Evolutionary conservation across 2,113 vertebrate genomes (phyloP).

Genomic region (Sinocyclocheilus anshuiensis): DNA sequence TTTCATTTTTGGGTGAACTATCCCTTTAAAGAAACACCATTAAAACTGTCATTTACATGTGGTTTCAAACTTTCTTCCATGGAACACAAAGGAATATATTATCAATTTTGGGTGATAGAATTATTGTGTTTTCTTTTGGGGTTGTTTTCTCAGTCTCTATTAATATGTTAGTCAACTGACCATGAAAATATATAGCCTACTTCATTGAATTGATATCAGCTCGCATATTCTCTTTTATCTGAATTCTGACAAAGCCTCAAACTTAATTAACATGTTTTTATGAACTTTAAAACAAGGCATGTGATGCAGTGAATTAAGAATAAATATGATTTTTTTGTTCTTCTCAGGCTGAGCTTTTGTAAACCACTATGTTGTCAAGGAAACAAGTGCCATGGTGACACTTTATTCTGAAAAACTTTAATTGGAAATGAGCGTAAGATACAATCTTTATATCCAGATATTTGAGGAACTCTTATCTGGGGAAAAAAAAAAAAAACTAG

Average conservation of each 20-base stretch:
- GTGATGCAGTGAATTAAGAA: constrained; percentile 38
- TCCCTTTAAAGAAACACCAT: too few relatives aligned
- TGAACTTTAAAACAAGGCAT: constrained; percentile 46
- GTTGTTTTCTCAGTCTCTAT: background rate
- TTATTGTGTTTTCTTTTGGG: background rate
- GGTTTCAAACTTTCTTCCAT: too few relatives aligned
- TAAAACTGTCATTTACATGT: too few relatives aligned
- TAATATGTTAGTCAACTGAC: background rate
- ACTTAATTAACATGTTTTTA: too few relatives aligned
- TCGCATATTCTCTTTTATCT: background rate
- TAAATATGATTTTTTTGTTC: constrained; percentile 62
- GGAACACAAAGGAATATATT: too few relatives aligned
- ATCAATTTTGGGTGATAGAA: background rate
- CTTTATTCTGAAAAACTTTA: constrained; percentile 75
- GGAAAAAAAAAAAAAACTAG: constrained; percentile 38
- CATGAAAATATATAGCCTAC: background rate
- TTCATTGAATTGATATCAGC: background rate
- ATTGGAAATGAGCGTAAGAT: constrained; percentile 71
- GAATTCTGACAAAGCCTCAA: background rate
- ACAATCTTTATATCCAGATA: constrained; percentile 70
- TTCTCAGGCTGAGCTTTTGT: constrained; percentile 67
- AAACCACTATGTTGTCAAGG: constrained; percentile 75
- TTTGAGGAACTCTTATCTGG: constrained; percentile 59
- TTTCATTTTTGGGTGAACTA: too few relatives aligned
- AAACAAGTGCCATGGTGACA: constrained; percentile 72